Base-by-base conservation (phyloP, 2,797 vertebrate species). In the Enteromius trimaculatus region DNA sequence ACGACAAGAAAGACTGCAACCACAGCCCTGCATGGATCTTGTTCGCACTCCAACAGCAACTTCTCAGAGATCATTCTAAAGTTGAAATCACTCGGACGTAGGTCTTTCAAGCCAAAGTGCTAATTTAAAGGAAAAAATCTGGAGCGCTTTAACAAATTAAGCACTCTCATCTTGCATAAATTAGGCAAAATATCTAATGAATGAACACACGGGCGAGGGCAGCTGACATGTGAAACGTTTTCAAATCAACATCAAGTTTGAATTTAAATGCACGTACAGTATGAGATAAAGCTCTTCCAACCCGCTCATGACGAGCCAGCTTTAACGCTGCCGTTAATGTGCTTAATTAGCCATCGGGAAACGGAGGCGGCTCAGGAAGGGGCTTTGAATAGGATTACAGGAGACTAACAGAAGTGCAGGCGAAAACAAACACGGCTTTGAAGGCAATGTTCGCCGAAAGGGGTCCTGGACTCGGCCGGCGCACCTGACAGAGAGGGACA, bases 271-370 rank as follows among this genome's bases (percentile, higher is more conserved):
- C 34, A 42, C 6, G 9, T 39, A 76, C 53, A 26, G 74, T 26
- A 17, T 14, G 39, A 16, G 72, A 39, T 23, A 16, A 39, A 76
- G 74, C 58, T 26, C 29, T 31, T 31, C 26, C n/a, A n/a, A 34
- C 53, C n/a, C 10, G 55, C 23, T 29, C 2, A 62, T 62, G 42
- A 69, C 51, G 17, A 23, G 58, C n/a, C 80, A 65, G 70, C 21
- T 76, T 85, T 75, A 49, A 70, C 51, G 26, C 49, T 44, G 26
- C 69, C n/a, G 42, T 31, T 93, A 93, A 94, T 91, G 90, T 92
- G 90, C 92, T 94, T 94, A 95, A 95, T 95, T 94, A 94, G 91
- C 88, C 89, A 86, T 91, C 84, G 85, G 82, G 17, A 79, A 82
- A 49, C 49, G 51, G 49, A 70, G 64, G 69, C 29, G 7, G 83